Evolutionary conservation across 2,113 vertebrate species (phyloP), one percentile per base, ranked within the genome.

Genomic region (Piliocolobus tephrosceles): DNA sequence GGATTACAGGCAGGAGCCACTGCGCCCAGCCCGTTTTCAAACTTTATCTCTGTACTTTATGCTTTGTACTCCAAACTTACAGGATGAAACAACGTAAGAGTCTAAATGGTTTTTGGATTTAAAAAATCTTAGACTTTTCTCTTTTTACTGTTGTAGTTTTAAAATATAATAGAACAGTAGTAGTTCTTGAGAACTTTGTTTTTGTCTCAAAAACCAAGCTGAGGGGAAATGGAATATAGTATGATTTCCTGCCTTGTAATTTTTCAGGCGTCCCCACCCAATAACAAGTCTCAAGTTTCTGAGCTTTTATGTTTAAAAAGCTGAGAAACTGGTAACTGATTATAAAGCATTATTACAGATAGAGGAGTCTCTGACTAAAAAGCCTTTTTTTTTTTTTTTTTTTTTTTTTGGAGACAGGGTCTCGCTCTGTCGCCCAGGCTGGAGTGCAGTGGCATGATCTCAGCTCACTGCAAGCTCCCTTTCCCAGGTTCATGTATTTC

Each of bases 41-140:
- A 78, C 17, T 84, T 94, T 88, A 75, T 90, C 82, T 91, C 57
- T 79, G 10, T 86, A n/a, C 32, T 75, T 81, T 88, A 23, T 91
- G 50, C 40, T 55, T 87, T 96, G 35, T 91, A 52, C 2, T 81
- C n/a, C 8, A 81, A 30, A 17, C 35, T 81, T 84, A 70, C 6
- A 84, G 70, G 45, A 80, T 91, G 30, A 93, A 95, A 91, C 40
- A 85, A 32, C 45, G 7, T 93, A 90, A 61, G 25, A 70, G 72
- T 97, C 23, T 86, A 61, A 89, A 40, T 79, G 81, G 32, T 40
- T 86, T 95, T 97, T 89, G 13, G n/a, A 86, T 68, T 68, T 91
- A 32, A 11, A 88, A 89, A 76, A 81, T 93, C 84, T 5, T 92
- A 86, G 23, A 43, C 70, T 95, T 96, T 95, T 17, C 50, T 52